Evolutionary conservation across 2,888 invertebrate species (phyloP), one percentile per base, ranked within the genome.

Genomic region (Dione juno): DNA sequence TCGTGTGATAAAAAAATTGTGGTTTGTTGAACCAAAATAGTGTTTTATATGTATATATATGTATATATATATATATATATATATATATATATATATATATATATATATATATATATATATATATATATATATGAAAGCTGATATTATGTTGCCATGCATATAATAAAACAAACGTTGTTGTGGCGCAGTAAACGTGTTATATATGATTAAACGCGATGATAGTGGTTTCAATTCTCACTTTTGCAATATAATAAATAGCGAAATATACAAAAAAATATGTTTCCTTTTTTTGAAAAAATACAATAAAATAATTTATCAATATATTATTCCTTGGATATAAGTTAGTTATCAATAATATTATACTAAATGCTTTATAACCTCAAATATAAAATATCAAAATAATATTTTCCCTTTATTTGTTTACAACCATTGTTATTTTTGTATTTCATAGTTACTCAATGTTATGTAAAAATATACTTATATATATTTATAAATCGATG

Each of bases 1-100:
- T 61, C 61, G 61, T 28, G 7, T 61, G 61, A 61, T 61, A 45
- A 61, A 13, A n/a, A 45, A 57, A 13, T 3, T 37, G 19, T 50
- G n/a, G 61, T 61, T 61, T 45, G 28, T 61, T 61, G 61, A 61
- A 61, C 61, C n/a, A 11, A 35, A 37, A 21, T 48, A 50, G 50
- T 50, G 1, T 7, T 45, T 45, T 14, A 45, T n/a, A 5, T 45
- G n/a, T 45, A 1, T 6, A 8, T 48, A 2, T 43, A 45, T 45
- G 13, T 45, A 45, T 5, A 5, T 5, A 5, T 28, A 28, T 28
- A 28, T 28, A 28, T 28, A 28, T 28, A 28, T 28, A 28, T 28
- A 28, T 28, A 28, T 28, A 28, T 28, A 28, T 28, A 28, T 28
- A 28, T 28, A 28, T 28, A 28, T 28, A 28, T 28, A 28, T 28